Conservation (phyloP, 2,888 invertebrate species). For the Drosophila greeni region DNA sequence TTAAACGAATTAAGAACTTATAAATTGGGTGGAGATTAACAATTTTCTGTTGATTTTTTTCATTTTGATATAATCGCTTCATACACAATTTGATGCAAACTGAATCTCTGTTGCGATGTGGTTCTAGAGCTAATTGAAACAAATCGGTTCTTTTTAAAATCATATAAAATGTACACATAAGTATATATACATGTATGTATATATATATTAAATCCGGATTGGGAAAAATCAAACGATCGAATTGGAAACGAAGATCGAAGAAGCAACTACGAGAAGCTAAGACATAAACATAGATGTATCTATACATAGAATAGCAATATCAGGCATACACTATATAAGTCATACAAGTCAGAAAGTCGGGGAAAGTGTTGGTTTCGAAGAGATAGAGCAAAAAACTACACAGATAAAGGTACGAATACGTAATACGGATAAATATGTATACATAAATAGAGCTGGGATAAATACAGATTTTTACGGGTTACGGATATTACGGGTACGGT, state of each 20-base stretch:
- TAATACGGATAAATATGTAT: constrained; percentile 19
- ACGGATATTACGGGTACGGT: constrained; percentile 6
- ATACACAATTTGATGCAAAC: constrained; percentile 25
- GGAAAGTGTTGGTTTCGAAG: neutral
- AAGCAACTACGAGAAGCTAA: constrained; percentile 29
- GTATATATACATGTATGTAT: neutral
- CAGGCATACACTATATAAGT: constrained; percentile 12
- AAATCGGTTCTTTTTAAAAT: constrained; percentile 35
- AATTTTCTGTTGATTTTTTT: constrained; percentile 41
- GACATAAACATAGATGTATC: constrained; percentile 25
- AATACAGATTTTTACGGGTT: constrained; percentile 5
- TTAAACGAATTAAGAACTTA: constrained; percentile 68
- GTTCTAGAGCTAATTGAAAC: constrained; percentile 45
- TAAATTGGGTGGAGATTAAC: constrained; percentile 76
- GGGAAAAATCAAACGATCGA: constrained; percentile 30
- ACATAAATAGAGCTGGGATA: constrained; percentile 1
- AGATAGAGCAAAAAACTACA: constrained; percentile 23
- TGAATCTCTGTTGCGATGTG: constrained; percentile 40
- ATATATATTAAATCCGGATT: constrained; percentile 8
- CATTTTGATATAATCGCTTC: constrained; percentile 14
- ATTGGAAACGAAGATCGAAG: constrained; percentile 41
- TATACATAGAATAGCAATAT: constrained; percentile 18
- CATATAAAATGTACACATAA: constrained; percentile 34
- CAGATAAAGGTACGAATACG: constrained; percentile 29
- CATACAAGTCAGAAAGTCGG: constrained; percentile 16